phyloP scores from a whole-genome alignment of 92 coral and sea anemone genomes.

The Actinostola sp. region DNA sequence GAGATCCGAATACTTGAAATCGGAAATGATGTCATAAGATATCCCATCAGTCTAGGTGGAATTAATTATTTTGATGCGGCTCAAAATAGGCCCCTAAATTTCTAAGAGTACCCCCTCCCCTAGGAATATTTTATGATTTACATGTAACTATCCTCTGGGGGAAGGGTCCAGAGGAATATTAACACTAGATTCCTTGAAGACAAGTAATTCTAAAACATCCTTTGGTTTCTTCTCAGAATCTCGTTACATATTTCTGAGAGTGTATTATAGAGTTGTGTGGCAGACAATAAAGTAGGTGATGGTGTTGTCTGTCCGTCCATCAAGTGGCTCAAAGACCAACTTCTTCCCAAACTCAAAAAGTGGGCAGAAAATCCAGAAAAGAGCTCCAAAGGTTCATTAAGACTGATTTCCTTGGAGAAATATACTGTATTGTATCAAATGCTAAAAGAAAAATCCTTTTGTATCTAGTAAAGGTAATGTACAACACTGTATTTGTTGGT shows the following conservation, averaged over 20 bases:
- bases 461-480: constrained; percentile 79
- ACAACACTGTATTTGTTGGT: background rate
- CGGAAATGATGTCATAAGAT: too few species aligned
- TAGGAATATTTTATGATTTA: too few species aligned
- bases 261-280: background rate
- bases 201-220: too few species aligned
- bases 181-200: too few species aligned
- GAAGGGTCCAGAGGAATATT: too few species aligned
- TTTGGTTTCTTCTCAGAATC: constrained; percentile 23
- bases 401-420: constrained; percentile 79
- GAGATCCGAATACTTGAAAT: too few species aligned
- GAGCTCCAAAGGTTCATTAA: constrained; percentile 64
- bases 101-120: too few species aligned
- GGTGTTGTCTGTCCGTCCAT: constrained; percentile 87
- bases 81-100: too few species aligned
- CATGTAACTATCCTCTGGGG: too few species aligned
- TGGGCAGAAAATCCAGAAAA: constrained; percentile 80
- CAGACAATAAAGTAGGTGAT: constrained; percentile 40
- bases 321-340: constrained; percentile 78
- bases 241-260: constrained; percentile 29
- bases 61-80: too few species aligned
- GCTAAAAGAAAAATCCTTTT: constrained; percentile 81
- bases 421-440: constrained; percentile 81
- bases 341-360: constrained; percentile 84
- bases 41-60: too few species aligned